Conservation (phyloP, 2,888 invertebrate genomes). For the Caenorhabditis sp. region DNA sequence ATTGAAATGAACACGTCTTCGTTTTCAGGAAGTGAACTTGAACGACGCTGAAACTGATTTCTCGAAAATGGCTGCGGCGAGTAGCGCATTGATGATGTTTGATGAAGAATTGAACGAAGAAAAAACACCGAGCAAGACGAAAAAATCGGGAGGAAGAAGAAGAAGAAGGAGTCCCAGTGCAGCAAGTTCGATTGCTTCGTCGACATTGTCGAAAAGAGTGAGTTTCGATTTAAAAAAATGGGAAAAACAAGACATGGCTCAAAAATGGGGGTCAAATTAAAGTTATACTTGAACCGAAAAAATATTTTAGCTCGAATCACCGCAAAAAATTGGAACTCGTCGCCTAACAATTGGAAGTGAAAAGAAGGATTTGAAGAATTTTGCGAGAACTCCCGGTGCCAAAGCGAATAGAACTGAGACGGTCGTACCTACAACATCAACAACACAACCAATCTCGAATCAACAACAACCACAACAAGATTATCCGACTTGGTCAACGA, state of each 20-base stretch:
- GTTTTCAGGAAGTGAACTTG: slow-evolving; percentile 12
- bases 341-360: slow-evolving; percentile 39
- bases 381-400: slow-evolving; percentile 28
- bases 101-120: slow-evolving; percentile 16
- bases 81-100: slow-evolving; percentile 11
- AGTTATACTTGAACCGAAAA: slow-evolving; percentile 4
- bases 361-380: slow-evolving; percentile 23
- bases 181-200: slow-evolving; percentile 9
- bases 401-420: background rate
- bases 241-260: too few species aligned
- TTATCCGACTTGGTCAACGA: background rate
- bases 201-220: slow-evolving; percentile 25
- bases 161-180: slow-evolving; percentile 29
- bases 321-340: slow-evolving; percentile 11
- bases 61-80: slow-evolving; percentile 25
- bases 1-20: slow-evolving; percentile 1
- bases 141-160: background rate
- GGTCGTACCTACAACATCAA: background rate
- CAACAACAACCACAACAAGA: background rate
- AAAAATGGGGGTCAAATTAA: too few species aligned
- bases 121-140: background rate
- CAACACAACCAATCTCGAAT: background rate
- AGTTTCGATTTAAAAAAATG: background rate
- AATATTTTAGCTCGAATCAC: slow-evolving; percentile 15
- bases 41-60: slow-evolving; percentile 36